phyloP scores from a whole-genome alignment of 2,888 invertebrate species.

The Scaptomyza caliginosa region DNA sequence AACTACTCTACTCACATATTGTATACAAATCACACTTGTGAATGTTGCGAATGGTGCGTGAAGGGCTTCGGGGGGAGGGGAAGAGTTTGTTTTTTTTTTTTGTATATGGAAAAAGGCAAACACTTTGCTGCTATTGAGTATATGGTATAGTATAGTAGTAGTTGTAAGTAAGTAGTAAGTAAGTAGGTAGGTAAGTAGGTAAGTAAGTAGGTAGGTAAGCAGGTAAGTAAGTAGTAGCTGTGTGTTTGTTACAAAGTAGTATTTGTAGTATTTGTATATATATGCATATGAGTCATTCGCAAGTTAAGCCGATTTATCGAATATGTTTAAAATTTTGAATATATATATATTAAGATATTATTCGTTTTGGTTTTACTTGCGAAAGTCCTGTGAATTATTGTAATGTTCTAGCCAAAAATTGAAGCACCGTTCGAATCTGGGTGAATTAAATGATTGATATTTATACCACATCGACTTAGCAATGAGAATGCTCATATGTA shows the following conservation, averaged over 20 bases:
- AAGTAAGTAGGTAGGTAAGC: not conserved
- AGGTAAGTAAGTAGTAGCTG: constrained; percentile 15
- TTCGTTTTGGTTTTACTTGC: constrained; percentile 15
- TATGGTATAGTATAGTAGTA: not conserved
- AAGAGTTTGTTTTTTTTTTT: not conserved
- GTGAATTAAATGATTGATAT: constrained; percentile 53
- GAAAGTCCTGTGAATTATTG: constrained; percentile 53
- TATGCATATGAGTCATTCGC: constrained; percentile 68
- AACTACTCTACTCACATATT: constrained; percentile 44
- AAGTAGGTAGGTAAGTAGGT: not conserved
- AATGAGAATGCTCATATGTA: constrained; percentile 75
- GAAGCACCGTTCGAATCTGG: constrained; percentile 59
- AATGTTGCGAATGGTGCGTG: constrained; percentile 45
- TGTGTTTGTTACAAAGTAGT: constrained; percentile 14
- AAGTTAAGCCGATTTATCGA: constrained; percentile 71
- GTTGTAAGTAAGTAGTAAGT: constrained; percentile 13
- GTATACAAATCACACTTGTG: constrained; percentile 47
- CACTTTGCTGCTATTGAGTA: constrained; percentile 29
- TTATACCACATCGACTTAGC: constrained; percentile 68
- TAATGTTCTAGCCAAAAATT: constrained; percentile 19
- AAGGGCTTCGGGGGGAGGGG: not conserved
- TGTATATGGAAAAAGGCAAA: not conserved
- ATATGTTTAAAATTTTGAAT: constrained; percentile 1
- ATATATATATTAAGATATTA: no score
- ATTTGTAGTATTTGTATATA: not conserved